Evolutionary conservation across 2,113 vertebrate genomes (phyloP).

Genomic region (Atrichornis clamosus): DNA sequence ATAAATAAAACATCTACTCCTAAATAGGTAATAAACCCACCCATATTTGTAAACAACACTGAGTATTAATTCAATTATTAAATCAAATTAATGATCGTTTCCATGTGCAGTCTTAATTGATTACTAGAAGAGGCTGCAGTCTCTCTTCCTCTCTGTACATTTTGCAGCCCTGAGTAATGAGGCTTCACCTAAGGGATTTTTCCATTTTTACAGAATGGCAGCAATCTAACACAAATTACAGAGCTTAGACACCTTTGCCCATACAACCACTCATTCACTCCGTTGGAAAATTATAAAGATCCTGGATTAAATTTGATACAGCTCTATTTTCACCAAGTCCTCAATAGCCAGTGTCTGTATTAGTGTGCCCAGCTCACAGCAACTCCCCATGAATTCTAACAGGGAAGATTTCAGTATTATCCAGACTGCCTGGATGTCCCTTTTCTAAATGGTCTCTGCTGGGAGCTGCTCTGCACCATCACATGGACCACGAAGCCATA

Average conservation of each 20-base stretch:
- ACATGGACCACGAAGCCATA: neutral
- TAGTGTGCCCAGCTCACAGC: neutral
- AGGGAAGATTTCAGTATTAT: neutral
- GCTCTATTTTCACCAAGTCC: neutral
- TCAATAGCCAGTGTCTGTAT: neutral
- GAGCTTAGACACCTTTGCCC: neutral
- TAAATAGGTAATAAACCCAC: neutral
- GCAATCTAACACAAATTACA: neutral
- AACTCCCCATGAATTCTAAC: neutral
- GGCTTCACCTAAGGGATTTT: neutral
- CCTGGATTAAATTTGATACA: neutral
- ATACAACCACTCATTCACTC: neutral
- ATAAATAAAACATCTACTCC: neutral
- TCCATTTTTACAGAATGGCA: neutral
- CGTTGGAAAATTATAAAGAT: fast-evolving
- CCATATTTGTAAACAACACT: neutral
- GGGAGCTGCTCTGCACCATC: neutral
- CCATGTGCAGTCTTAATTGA: neutral
- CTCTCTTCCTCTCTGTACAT: neutral
- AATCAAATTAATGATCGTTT: neutral
- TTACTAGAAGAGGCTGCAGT: neutral
- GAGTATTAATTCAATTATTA: neutral
- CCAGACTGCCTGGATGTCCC: neutral
- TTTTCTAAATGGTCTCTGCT: neutral
- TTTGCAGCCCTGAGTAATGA: neutral